A percentile compares a stretch with the other conserved stretches of the same genome.
phyloP scores from a whole-genome alignment of 2,113 vertebrate species.

The Pyrgilauda ruficollis region DNA sequence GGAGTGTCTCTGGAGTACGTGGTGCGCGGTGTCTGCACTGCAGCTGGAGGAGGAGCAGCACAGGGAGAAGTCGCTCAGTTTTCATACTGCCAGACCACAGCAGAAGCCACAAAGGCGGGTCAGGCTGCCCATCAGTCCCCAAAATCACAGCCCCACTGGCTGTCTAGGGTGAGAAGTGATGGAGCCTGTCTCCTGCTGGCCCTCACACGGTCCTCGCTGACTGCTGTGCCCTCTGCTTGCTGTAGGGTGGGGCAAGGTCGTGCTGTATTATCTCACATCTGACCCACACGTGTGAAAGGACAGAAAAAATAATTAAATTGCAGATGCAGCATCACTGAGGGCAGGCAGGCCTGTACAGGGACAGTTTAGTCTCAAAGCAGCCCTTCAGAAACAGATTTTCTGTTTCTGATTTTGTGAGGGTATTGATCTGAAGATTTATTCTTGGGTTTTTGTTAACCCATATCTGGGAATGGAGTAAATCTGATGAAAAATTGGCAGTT shows the following conservation, averaged over 20 bases:
- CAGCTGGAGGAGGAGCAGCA: background rate
- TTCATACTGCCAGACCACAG: background rate
- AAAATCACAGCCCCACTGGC: background rate
- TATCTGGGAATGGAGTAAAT: background rate
- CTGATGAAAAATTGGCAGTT: background rate
- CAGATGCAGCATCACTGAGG: background rate
- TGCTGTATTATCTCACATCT: background rate
- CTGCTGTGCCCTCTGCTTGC: background rate
- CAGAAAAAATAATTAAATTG: background rate
- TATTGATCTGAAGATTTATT: background rate
- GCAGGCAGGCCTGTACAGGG: accelerated
- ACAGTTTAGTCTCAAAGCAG: background rate
- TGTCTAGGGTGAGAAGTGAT: background rate
- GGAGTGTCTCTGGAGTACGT: background rate
- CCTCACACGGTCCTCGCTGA: accelerated
- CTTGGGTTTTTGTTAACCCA: background rate
- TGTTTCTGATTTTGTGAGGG: background rate
- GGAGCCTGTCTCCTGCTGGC: background rate
- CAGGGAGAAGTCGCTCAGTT: background rate
- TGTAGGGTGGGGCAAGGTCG: background rate
- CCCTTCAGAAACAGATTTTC: background rate
- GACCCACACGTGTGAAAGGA: background rate
- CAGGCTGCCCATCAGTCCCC: background rate
- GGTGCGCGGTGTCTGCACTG: background rate
- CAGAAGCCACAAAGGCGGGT: background rate